A percentile compares a stretch with the other conserved stretches of the same genome.
Evolutionary conservation across 2,113 vertebrate genomes (phyloP).

Genomic region (Polypterus senegalus): DNA sequence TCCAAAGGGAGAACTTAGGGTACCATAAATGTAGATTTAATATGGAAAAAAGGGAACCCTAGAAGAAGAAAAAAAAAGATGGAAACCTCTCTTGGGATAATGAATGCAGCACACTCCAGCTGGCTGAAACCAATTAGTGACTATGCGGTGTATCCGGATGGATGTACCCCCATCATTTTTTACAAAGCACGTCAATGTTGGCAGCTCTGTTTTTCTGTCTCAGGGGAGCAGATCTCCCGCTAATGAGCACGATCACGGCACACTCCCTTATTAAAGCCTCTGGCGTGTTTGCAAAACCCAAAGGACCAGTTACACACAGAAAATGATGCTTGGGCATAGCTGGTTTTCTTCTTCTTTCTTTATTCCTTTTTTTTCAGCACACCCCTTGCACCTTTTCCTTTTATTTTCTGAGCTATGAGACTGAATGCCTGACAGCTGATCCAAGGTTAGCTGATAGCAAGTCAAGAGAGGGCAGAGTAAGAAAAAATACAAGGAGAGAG

Average conservation of each 20-base stretch:
- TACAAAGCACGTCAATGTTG: background rate
- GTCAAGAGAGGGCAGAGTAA: background rate
- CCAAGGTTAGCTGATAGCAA: background rate
- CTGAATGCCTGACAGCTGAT: background rate
- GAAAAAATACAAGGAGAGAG: background rate
- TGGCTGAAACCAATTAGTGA: conserved; percentile 5
- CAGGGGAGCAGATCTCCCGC: background rate
- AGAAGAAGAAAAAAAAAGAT: background rate
- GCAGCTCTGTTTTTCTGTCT: background rate
- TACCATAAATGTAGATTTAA: background rate
- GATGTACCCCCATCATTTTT: background rate
- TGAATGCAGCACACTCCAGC: conserved; percentile 3
- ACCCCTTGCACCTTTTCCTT: background rate
- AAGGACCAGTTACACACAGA: background rate
- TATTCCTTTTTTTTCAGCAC: too few species aligned
- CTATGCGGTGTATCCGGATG: background rate
- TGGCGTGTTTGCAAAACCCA: background rate
- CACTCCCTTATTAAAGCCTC: background rate
- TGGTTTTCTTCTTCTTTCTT: background rate
- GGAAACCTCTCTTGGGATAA: background rate
- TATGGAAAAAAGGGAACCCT: background rate
- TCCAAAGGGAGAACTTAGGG: background rate
- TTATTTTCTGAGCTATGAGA: background rate
- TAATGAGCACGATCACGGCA: background rate
- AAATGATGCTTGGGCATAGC: background rate